Evolutionary conservation across 2,797 vertebrate species (phyloP).

Genomic region (Pagetopsis macropterus): DNA sequence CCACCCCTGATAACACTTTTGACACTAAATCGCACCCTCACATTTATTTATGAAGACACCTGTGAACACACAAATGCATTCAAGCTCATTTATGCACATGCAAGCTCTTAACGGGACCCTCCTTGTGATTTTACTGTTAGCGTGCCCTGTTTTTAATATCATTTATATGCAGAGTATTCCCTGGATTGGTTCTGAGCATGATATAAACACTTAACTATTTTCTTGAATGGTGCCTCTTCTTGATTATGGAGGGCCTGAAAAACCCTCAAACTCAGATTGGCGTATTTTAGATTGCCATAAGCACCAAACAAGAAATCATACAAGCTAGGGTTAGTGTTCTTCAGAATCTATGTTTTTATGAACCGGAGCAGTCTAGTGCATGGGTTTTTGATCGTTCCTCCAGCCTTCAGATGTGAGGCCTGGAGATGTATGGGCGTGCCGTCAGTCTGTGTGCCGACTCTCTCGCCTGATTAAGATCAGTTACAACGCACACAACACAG

Average conservation of each 20-base stretch:
- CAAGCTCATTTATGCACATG: background rate
- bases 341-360: conserved; percentile 4
- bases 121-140: conserved; percentile 4
- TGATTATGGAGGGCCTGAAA: conserved; percentile 55
- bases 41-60: background rate
- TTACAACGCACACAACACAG: conserved; percentile 53
- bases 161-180: conserved; percentile 37
- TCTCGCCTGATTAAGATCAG: conserved; percentile 70
- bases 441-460: conserved; percentile 4
- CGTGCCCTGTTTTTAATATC: conserved; percentile 8
- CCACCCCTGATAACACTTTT: background rate
- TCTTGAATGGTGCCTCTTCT: conserved; percentile 29
- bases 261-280: conserved; percentile 40
- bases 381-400: conserved; percentile 38
- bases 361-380: conserved; percentile 6
- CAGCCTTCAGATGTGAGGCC: conserved; percentile 47
- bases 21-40: background rate
- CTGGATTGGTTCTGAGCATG: conserved; percentile 31
- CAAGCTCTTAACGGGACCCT: background rate
- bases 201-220: conserved; percentile 44
- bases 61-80: background rate
- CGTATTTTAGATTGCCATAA: conserved; percentile 51
- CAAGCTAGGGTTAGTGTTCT: conserved; percentile 9
- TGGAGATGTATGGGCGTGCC: conserved; percentile 36
- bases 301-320: conserved; percentile 20